Conservation (phyloP, 1,140 invertebrate genomes). For the Drosophila nasuta region DNA sequence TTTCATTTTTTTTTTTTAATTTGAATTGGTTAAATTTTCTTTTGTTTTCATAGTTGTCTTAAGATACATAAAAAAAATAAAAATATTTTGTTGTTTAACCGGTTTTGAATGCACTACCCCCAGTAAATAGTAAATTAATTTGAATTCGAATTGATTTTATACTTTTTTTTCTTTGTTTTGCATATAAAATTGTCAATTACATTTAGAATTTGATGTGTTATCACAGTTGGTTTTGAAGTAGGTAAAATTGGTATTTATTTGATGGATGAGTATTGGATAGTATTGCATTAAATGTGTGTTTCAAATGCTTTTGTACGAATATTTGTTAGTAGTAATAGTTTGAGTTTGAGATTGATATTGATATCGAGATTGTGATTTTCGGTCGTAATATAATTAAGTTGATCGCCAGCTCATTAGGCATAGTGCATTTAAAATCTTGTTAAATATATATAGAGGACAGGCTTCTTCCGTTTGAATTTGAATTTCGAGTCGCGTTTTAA, state of each 20-base stretch:
- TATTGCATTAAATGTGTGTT: slow-evolving; percentile 36
- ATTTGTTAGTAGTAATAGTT: slow-evolving; percentile 63
- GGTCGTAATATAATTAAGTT: slow-evolving; percentile 51
- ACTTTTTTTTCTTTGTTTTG: slow-evolving; percentile 29
- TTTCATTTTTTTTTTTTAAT: slow-evolving; percentile 19
- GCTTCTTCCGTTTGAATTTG: slow-evolving; percentile 53
- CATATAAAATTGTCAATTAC: slow-evolving; percentile 32
- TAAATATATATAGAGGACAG: slow-evolving; percentile 54
- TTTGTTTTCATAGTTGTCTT: slow-evolving; percentile 42
- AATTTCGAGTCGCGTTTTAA: slow-evolving; percentile 63
- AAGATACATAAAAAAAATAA: slow-evolving; percentile 65
- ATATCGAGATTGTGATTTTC: slow-evolving; percentile 39
- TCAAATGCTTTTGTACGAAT: slow-evolving; percentile 45
- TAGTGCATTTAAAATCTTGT: slow-evolving; percentile 83
- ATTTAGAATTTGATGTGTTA: slow-evolving; percentile 32
- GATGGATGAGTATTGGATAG: slow-evolving; percentile 35
- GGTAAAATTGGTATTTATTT: slow-evolving; percentile 29
- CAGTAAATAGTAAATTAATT: slow-evolving; percentile 28
- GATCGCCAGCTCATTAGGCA: slow-evolving; percentile 61
- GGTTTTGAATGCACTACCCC: slow-evolving; percentile 81
- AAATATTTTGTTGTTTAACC: slow-evolving; percentile 62
- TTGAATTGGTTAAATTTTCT: slow-evolving; percentile 26
- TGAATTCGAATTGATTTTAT: slow-evolving; percentile 19
- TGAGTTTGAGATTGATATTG: slow-evolving; percentile 13
- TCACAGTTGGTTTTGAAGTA: slow-evolving; percentile 41